Conservation (phyloP, 2,113 vertebrate genomes). For the Phalacrocorax aristotelis region DNA sequence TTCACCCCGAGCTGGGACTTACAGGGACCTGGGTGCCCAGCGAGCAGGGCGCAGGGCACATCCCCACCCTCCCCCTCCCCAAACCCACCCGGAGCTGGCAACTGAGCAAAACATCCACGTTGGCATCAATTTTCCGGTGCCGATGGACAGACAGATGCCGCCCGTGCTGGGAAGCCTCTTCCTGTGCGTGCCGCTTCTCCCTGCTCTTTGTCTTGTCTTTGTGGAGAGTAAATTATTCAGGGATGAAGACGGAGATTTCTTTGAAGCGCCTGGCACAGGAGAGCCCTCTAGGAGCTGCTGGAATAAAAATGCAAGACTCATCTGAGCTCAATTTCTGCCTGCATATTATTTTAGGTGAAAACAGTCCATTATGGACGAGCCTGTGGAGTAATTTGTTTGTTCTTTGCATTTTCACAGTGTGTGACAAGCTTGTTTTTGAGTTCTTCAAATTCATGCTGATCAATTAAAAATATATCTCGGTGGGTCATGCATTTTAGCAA, state of each 20-base stretch:
- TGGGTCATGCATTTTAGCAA: fast-evolving
- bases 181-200: fast-evolving
- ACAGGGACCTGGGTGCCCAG: neutral
- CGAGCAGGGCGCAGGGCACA: fast-evolving
- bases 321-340: neutral
- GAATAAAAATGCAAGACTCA: neutral
- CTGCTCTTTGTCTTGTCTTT: neutral
- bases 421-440: neutral
- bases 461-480: fast-evolving
- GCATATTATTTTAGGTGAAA: neutral
- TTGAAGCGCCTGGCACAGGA: neutral
- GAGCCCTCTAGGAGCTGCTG: neutral
- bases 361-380: fast-evolving
- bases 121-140: neutral
- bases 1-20: neutral
- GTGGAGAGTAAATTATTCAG: neutral
- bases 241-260: neutral
- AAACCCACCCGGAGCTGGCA: fast-evolving
- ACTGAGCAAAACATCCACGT: fast-evolving
- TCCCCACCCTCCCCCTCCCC: neutral
- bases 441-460: fast-evolving
- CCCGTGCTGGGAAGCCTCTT: neutral
- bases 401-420: fast-evolving
- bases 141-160: fast-evolving
- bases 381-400: fast-evolving